Base-by-base conservation (phyloP, 2,797 vertebrate species). In the Salarias fasciatus region DNA sequence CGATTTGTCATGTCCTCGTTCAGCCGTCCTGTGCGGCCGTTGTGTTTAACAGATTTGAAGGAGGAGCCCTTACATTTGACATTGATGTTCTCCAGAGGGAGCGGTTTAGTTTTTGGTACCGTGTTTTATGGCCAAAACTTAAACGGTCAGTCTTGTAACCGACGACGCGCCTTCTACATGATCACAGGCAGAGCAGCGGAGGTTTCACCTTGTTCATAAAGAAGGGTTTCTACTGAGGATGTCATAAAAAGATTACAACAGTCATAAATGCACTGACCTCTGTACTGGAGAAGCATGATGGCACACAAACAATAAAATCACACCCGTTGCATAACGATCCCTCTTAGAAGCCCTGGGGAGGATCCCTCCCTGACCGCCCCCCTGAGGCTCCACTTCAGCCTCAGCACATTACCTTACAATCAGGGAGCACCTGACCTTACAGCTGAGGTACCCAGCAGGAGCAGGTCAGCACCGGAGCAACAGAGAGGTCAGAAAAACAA, bases 401-500 rank as follows among this genome's bases (percentile, higher is more conserved):
- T 8, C 45, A 48, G 41, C 12, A 47, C 53, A 77, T 75, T 51
- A 53, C 50, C 53, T 58, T 47, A 67, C 57, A 66, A 59, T 53
- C 68, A 54, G 48, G 9, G 1, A 57, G 61, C 50, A 72, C 69
- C 14, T 70, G 49, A 70, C 66, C 55, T 35, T 36, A 44, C 11
- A 50, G 61, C 5, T 1, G 60, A 50, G 54, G 64, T 29, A 43
- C 64, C 45, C 31, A 52, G 55, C 29, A 43, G 40, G 44, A 72
- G 44, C 36, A 53, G 73, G 53, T 76, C 77, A 70, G 33, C 1
- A 15, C 41, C 15, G 55, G 63, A 69, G 63, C 58, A 58, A 33
- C 60, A 44, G 54, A 50, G 56, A 64, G 83, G 79, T 76, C 74
- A 86, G 76, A 72, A 81, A 78, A 80, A 83, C 62, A 76, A 79